Evolutionary conservation across 2,113 vertebrate species (phyloP).

Genomic region (Tragelaphus buxtoni): DNA sequence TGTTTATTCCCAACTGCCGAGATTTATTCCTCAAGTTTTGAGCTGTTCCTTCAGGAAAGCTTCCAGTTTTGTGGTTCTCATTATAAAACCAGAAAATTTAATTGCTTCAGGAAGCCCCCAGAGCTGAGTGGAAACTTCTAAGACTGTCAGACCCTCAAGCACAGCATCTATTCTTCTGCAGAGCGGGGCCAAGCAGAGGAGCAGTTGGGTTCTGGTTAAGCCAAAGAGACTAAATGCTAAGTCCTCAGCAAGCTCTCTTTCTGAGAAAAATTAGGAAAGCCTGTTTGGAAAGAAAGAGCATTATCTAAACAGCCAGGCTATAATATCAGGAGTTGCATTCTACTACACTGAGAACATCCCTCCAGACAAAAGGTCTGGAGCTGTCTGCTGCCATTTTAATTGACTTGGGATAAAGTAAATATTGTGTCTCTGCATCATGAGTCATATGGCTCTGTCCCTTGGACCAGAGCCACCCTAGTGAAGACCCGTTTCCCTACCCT

Average conservation of each 20-base stretch:
- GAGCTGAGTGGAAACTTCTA: neutral
- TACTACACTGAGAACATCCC: neutral
- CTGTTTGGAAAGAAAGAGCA: neutral
- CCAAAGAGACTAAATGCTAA: neutral
- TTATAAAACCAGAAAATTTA: neutral
- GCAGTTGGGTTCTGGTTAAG: neutral
- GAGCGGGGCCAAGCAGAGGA: neutral
- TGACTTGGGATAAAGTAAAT: neutral
- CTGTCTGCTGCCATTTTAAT: neutral
- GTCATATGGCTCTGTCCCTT: neutral
- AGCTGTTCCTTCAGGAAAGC: neutral
- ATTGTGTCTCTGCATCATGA: neutral
- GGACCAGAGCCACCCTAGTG: neutral
- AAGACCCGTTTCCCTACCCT: neutral
- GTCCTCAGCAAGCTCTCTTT: neutral
- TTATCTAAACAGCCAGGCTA: neutral
- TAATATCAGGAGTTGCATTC: neutral
- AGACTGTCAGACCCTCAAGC: neutral
- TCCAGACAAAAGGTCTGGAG: neutral
- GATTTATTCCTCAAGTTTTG: slow-evolving; percentile 19
- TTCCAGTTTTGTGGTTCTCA: slow-evolving; percentile 13
- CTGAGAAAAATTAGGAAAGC: slow-evolving; percentile 1
- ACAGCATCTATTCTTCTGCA: neutral
- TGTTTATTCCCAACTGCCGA: slow-evolving; percentile 32
- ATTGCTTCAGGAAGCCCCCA: neutral